A percentile compares a stretch with the other conserved stretches of the same genome.
These are phyloP conservation scores for Orientallactaga sibirica DNA, from an alignment of 2,797 vertebrate genomes.

Conservation along the genomic window DNA sequence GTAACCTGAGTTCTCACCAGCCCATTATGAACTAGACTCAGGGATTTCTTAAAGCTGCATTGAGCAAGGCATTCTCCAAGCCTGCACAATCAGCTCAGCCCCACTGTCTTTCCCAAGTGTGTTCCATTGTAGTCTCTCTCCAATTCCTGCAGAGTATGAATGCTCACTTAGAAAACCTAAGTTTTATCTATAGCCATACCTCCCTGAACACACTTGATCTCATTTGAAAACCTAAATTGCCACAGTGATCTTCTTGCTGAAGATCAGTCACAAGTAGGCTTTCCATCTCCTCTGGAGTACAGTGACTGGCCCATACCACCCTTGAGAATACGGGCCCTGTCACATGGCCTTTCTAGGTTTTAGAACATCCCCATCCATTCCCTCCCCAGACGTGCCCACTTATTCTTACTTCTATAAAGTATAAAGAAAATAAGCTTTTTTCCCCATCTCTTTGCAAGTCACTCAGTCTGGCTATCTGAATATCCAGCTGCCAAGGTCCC, in stretches of 20 bases:
- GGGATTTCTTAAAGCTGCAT: background rate
- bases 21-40: background rate
- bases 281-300: too few relatives aligned
- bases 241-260: too few relatives aligned
- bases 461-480: background rate
- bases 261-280: too few relatives aligned
- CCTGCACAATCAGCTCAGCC: background rate
- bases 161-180: background rate
- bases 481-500: rapidly evolving
- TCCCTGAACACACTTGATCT: too few relatives aligned
- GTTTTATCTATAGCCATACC: too few relatives aligned
- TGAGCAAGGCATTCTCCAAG: background rate
- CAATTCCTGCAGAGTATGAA: background rate
- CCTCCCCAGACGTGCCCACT: background rate
- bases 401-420: background rate
- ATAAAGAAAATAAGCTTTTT: background rate
- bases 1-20: too few relatives aligned
- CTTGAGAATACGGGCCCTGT: background rate
- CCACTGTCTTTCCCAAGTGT: background rate
- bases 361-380: background rate
- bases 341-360: background rate
- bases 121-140: background rate
- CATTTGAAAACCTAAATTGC: background rate
- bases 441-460: too few relatives aligned
- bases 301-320: background rate